Conservation (phyloP, 23 tunicate species). For the Corella eumyota region DNA sequence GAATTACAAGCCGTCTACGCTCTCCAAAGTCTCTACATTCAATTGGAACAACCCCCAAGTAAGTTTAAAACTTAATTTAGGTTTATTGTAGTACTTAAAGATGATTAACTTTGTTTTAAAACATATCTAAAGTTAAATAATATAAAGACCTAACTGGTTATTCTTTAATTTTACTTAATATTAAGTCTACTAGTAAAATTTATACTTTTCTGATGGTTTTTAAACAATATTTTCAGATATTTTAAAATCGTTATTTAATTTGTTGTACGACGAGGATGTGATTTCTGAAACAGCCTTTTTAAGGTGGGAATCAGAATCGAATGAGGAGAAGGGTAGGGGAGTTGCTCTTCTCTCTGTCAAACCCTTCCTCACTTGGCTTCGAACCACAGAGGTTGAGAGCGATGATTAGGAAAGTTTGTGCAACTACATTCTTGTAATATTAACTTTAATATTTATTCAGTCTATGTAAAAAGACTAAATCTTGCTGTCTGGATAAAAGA, state of each 20-base stretch:
- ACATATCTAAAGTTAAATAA: too few species aligned
- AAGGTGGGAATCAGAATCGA: conserved; percentile 22
- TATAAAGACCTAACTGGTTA: too few species aligned
- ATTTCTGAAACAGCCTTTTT: conserved; percentile 24
- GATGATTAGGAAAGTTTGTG: conserved; percentile 5
- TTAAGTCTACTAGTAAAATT: too few species aligned
- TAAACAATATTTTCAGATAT: conserved; percentile 20
- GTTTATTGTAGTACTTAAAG: neutral
- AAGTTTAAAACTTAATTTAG: neutral
- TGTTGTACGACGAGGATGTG: conserved; percentile 36
- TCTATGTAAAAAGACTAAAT: too few species aligned
- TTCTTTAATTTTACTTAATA: too few species aligned
- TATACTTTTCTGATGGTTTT: too few species aligned
- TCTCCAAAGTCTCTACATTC: conserved; percentile 28
- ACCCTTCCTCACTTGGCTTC: conserved; percentile 48
- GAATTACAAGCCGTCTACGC: conserved; percentile 44
- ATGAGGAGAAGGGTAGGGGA: conserved; percentile 33
- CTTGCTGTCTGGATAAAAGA: too few species aligned
- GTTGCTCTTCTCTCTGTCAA: conserved; percentile 41
- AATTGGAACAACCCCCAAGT: conserved; percentile 46
- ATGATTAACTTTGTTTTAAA: neutral
- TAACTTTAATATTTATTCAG: too few species aligned
- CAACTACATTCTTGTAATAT: too few species aligned
- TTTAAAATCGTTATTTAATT: conserved; percentile 16
- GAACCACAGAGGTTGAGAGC: conserved; percentile 26